These are phyloP conservation scores for Arizona elegans DNA, from an alignment of 2,113 vertebrate genomes.

Conservation along the genomic window DNA sequence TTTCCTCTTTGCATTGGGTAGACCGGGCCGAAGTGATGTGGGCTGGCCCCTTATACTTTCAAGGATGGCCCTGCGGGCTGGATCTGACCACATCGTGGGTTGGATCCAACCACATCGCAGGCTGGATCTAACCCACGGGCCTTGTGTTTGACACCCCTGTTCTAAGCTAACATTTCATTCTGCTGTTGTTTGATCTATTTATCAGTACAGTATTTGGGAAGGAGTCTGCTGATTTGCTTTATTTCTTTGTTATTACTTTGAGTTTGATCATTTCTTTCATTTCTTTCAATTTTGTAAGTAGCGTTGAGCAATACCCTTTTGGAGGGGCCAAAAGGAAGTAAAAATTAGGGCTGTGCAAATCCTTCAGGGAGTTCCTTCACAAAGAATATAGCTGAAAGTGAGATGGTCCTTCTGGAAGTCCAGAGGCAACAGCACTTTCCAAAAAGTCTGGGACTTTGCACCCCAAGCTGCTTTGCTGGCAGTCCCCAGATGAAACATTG, in stretches of 20 bases:
- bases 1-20: too few species aligned
- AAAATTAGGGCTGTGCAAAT: neutral
- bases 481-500: neutral
- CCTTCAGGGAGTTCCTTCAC: neutral
- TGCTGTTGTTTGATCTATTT: neutral
- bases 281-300: neutral
- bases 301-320: neutral
- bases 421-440: neutral
- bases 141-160: too few species aligned
- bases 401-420: neutral
- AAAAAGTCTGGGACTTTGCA: neutral
- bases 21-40: rapidly evolving
- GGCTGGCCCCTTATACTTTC: too few species aligned
- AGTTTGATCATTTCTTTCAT: neutral
- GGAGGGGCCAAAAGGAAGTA: neutral
- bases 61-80: too few species aligned
- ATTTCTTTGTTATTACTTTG: neutral
- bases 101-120: too few species aligned
- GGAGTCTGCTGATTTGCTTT: neutral
- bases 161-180: neutral
- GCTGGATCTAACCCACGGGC: too few species aligned
- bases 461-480: neutral
- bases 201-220: neutral
- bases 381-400: neutral
- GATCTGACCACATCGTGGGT: too few species aligned